Evolutionary conservation across 2,797 vertebrate species (phyloP).

Genomic region (Brachyrhaphis roseni): DNA sequence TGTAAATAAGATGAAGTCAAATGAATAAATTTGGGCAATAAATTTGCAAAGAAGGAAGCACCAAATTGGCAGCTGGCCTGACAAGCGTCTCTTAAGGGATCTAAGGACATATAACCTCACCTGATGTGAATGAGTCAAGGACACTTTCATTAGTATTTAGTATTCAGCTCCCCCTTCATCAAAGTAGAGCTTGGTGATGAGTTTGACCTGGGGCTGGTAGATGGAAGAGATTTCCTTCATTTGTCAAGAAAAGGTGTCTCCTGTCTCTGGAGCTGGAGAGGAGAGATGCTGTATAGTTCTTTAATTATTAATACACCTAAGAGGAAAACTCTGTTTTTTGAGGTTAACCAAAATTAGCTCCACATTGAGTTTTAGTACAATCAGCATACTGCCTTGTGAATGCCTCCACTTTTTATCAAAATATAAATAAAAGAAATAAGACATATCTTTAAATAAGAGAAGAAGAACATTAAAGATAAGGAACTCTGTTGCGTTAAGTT

Average conservation of each 20-base stretch:
- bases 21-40: conserved; percentile 6
- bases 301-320: conserved; percentile 77
- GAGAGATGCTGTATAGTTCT: conserved; percentile 49
- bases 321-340: conserved; percentile 74
- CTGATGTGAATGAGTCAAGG: conserved; percentile 65
- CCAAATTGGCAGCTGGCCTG: conserved; percentile 21
- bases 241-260: conserved; percentile 62
- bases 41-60: conserved; percentile 30
- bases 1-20: not conserved
- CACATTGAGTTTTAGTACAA: conserved; percentile 59
- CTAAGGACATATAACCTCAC: conserved; percentile 44
- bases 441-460: conserved; percentile 12
- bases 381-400: conserved; percentile 40
- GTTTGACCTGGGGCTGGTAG: conserved; percentile 71
- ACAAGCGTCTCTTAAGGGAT: conserved; percentile 45
- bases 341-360: conserved; percentile 60
- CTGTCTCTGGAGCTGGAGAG: conserved; percentile 51
- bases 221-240: conserved; percentile 67
- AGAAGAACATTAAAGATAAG: not conserved
- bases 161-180: conserved; percentile 65
- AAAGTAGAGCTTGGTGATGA: conserved; percentile 67
- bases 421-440: conserved; percentile 10
- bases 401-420: conserved; percentile 12
- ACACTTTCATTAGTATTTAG: conserved; percentile 73
- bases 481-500: no score